Conservation (phyloP, 2,797 vertebrate genomes). For the Mus spretus region DNA sequence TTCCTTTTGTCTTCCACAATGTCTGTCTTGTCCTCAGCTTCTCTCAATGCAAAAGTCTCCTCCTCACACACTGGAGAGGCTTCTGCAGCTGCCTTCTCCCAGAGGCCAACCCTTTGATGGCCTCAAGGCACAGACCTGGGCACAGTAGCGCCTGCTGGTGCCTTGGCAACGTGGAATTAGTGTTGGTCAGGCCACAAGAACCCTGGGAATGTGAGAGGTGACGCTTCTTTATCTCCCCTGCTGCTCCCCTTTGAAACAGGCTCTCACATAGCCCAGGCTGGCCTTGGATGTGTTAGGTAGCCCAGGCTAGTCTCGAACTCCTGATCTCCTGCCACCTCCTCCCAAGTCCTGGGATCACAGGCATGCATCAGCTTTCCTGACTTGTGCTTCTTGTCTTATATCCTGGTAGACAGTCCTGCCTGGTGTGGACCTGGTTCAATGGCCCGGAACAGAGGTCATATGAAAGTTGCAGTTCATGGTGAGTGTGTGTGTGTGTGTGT, state of each 20-base stretch:
- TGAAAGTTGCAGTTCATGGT: neutral
- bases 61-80: neutral
- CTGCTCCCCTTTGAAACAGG: neutral
- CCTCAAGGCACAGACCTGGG: neutral
- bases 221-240: neutral
- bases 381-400: neutral
- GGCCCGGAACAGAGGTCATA: neutral
- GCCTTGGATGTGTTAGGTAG: neutral
- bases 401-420: neutral
- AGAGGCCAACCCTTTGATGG: neutral
- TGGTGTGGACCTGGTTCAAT: neutral
- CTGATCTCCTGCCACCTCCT: too few relatives aligned
- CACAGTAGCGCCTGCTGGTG: fast-evolving
- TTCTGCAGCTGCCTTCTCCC: neutral
- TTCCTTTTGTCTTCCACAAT: neutral
- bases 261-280: neutral
- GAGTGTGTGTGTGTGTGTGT: neutral
- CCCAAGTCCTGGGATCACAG: too few relatives aligned
- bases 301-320: neutral
- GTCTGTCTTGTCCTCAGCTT: neutral
- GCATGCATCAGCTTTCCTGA: too few relatives aligned
- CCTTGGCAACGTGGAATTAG: neutral
- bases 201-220: too few relatives aligned
- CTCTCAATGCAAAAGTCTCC: neutral
- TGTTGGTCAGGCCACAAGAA: neutral